phyloP scores from a whole-genome alignment of 2,888 invertebrate genomes.

The Pachymerium ferrugineum region DNA sequence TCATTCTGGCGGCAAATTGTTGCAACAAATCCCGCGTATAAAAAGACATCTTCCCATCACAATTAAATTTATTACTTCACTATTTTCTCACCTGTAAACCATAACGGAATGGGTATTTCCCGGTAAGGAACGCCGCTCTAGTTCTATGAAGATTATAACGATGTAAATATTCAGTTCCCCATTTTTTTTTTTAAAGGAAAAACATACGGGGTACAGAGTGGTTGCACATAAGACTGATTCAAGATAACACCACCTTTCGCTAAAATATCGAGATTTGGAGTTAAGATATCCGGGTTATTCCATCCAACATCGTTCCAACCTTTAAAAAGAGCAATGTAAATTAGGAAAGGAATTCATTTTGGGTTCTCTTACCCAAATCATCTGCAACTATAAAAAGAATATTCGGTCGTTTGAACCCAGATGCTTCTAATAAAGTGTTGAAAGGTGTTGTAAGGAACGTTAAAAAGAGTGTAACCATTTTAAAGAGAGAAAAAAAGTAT shows the following conservation, averaged over 20 bases:
- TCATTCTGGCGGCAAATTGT: no score
- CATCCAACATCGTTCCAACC: slow-evolving; percentile 34
- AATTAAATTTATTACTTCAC: no score
- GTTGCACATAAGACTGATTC: background rate
- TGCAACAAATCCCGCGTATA: no score
- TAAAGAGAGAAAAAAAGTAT: no score
- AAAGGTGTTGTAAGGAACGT: no score
- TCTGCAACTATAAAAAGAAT: slow-evolving; percentile 5
- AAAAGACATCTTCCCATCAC: no score
- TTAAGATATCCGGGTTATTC: background rate
- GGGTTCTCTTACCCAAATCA: background rate
- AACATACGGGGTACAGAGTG: background rate
- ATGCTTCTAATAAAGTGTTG: no score
- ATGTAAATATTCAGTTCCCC: background rate
- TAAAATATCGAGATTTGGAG: background rate
- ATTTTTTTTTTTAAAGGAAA: background rate
- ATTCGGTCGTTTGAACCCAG: background rate
- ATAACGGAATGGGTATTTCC: background rate
- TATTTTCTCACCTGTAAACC: no score
- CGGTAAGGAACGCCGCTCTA: background rate
- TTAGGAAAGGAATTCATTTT: background rate
- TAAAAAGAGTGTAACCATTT: no score
- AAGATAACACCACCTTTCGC: background rate
- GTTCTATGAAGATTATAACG: background rate
- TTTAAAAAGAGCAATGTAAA: background rate